phyloP scores from a whole-genome alignment of 2,888 invertebrate species.

The Salpingus planirostris region DNA sequence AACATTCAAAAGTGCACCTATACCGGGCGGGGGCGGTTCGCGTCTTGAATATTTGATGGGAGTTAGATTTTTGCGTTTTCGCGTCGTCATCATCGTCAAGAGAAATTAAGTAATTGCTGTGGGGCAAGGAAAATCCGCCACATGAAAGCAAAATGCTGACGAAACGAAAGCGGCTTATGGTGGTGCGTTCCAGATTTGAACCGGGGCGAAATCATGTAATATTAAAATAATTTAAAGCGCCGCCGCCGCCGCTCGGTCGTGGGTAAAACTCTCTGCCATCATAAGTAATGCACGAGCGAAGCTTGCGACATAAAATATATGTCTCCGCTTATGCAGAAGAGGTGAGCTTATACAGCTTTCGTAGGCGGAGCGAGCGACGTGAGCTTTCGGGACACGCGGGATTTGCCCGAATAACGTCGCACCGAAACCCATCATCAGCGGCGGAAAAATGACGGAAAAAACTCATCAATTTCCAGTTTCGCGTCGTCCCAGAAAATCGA shows the following conservation, averaged over 20 bases:
- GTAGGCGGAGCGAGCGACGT: conserved; percentile 12
- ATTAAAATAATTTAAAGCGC: conserved; percentile 40
- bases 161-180: too few relatives aligned
- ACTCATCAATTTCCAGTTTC: too few relatives aligned
- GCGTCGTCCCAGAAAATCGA: too few relatives aligned
- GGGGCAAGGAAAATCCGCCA: too few relatives aligned
- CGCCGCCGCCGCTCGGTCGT: conserved; percentile 18
- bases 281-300: conserved; percentile 30
- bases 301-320: conserved; percentile 29
- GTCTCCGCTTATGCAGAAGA: conserved; percentile 29
- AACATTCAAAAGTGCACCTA: too few relatives aligned
- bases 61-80: background rate
- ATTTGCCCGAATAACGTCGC: conserved; percentile 16
- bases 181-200: too few relatives aligned
- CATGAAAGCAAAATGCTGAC: too few relatives aligned
- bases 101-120: too few relatives aligned
- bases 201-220: too few relatives aligned
- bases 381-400: conserved; percentile 23
- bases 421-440: background rate
- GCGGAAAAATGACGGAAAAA: background rate
- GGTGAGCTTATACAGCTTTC: too few relatives aligned
- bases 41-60: too few relatives aligned
- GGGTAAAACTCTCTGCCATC: conserved; percentile 20
- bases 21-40: too few relatives aligned
- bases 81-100: background rate